A percentile compares a stretch with the other conserved stretches of the same genome.
Conservation (phyloP, 1,140 invertebrate species). For the Melitaea cinxia region DNA sequence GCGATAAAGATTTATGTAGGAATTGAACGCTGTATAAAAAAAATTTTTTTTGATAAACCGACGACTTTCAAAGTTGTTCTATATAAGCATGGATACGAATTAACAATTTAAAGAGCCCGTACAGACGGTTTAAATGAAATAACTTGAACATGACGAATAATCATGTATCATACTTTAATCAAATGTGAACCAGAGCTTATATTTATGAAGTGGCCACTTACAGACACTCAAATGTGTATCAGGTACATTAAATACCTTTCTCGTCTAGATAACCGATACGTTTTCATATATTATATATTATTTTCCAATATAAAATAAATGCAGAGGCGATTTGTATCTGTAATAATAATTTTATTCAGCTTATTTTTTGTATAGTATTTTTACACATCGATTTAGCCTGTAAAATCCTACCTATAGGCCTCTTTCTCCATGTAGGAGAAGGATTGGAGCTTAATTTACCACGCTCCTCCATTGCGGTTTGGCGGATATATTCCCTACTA, state of each 20-base stretch:
- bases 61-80: too few relatives aligned
- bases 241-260: slow-evolving; percentile 26
- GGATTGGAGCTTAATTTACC: too few relatives aligned
- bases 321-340: not conserved
- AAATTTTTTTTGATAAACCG: too few relatives aligned
- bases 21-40: too few relatives aligned
- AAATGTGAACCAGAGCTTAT: slow-evolving; percentile 22
- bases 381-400: too few relatives aligned
- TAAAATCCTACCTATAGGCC: too few relatives aligned
- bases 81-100: too few relatives aligned
- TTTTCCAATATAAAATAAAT: slow-evolving; percentile 7
- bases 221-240: slow-evolving; percentile 18
- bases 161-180: slow-evolving; percentile 22
- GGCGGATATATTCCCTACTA: too few relatives aligned
- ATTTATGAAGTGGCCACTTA: slow-evolving; percentile 28
- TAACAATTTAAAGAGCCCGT: not conserved
- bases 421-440: too few relatives aligned
- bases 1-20: too few relatives aligned
- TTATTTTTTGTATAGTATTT: too few relatives aligned
- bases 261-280: slow-evolving; percentile 9
- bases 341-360: not conserved
- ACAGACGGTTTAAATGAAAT: slow-evolving; percentile 2
- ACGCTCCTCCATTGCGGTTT: too few relatives aligned
- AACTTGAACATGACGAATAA: slow-evolving; percentile 27
- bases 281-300: slow-evolving; percentile 1